Conservation (phyloP, 2,797 vertebrate species). For the Labroides dimidiatus region DNA sequence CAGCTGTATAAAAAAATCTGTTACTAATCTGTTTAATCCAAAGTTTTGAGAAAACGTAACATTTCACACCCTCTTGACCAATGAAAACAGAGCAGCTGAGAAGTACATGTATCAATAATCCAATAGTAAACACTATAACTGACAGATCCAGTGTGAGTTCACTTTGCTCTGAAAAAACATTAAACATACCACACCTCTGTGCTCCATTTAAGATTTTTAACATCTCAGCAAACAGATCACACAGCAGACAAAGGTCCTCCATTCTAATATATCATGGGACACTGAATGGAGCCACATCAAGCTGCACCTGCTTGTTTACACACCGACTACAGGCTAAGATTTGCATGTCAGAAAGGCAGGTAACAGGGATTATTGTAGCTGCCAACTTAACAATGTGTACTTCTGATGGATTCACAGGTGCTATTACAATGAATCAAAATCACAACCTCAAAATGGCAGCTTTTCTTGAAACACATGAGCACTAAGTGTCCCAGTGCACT, state of each 20-base stretch:
- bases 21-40: neutral
- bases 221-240: constrained; percentile 4
- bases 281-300: constrained; percentile 28
- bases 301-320: constrained; percentile 60
- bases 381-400: constrained; percentile 25
- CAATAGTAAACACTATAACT: no score
- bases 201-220: constrained; percentile 12
- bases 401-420: constrained; percentile 19
- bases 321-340: constrained; percentile 38
- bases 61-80: neutral
- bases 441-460: constrained; percentile 27
- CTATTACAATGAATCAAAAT: constrained; percentile 11
- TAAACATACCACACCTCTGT: neutral
- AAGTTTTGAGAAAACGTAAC: no score
- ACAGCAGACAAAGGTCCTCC: constrained; percentile 2
- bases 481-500: constrained; percentile 17
- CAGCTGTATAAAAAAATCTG: neutral
- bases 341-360: constrained; percentile 57
- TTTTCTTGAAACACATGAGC: constrained; percentile 30
- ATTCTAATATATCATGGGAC: constrained; percentile 23
- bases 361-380: constrained; percentile 48
- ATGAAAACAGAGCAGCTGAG: neutral
- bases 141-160: no score
- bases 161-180: no score
- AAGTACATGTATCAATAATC: no score